Percentiles rank a stretch among this genome's conserved stretches.
Evolutionary conservation across 2,888 invertebrate genomes (phyloP).

Genomic region (Thymelicus sylvestris): DNA sequence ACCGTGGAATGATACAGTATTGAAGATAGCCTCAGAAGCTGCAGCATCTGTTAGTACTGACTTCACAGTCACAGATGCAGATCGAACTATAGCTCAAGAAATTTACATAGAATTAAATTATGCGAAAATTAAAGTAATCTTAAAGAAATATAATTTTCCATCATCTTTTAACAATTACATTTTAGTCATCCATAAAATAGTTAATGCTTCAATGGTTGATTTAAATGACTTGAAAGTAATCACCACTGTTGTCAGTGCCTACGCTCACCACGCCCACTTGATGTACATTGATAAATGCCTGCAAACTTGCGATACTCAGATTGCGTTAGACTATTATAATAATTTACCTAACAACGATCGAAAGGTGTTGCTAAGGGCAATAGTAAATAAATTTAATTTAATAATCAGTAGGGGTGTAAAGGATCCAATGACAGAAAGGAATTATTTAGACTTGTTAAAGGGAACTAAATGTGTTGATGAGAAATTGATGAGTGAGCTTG

Average conservation of each 20-base stretch:
- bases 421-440: conserved; percentile 63
- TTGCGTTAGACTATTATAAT: conserved; percentile 68
- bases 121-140: conserved; percentile 74
- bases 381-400: conserved; percentile 72
- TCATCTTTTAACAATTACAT: conserved; percentile 69
- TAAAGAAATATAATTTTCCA: conserved; percentile 78
- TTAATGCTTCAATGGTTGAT: conserved; percentile 60
- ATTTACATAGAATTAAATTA: conserved; percentile 74
- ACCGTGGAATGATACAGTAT: conserved; percentile 68
- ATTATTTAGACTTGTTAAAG: conserved; percentile 78
- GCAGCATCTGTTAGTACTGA: conserved; percentile 66
- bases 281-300: conserved; percentile 73
- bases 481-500: conserved; percentile 60
- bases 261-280: conserved; percentile 63
- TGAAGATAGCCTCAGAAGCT: conserved; percentile 64
- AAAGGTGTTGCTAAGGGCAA: conserved; percentile 61
- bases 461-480: conserved; percentile 62
- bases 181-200: conserved; percentile 71
- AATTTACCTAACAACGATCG: conserved; percentile 59
- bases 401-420: conserved; percentile 57
- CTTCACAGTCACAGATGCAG: conserved; percentile 69
- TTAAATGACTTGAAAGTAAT: conserved; percentile 69
- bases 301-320: conserved; percentile 66
- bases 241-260: conserved; percentile 61
- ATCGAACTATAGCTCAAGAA: conserved; percentile 65